These are phyloP conservation scores for Myocastor coypus DNA, from an alignment of 2,113 vertebrate genomes.

Conservation along the genomic window DNA sequence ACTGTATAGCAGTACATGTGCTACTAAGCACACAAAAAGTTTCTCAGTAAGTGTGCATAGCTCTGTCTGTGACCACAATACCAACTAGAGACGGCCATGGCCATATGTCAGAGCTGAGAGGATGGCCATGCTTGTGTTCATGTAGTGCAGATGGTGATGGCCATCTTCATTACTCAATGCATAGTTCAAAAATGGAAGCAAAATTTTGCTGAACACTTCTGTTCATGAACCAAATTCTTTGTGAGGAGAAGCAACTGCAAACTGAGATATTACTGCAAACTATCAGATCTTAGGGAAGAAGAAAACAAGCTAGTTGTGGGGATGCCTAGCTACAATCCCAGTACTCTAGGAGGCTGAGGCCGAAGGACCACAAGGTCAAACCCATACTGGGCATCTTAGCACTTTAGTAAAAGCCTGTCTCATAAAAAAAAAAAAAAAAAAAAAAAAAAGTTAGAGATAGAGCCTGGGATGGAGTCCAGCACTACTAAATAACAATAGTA, in stretches of 20 bases:
- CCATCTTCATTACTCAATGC: no score
- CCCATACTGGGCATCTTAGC: no score
- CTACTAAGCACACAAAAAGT: neutral
- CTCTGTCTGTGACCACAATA: neutral
- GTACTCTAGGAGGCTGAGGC: no score
- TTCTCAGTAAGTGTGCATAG: neutral
- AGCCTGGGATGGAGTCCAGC: neutral
- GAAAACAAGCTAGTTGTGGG: neutral
- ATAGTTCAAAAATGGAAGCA: no score
- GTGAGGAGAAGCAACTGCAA: neutral
- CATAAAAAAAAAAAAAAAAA: neutral
- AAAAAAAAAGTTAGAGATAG: neutral
- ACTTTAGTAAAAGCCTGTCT: no score
- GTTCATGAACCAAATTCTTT: neutral
- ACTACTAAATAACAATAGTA: neutral
- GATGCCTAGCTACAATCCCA: no score
- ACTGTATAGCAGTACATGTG: neutral
- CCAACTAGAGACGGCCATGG: neutral
- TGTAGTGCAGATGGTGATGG: no score
- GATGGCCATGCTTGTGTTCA: no score
- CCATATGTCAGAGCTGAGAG: no score
- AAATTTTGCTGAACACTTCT: no score
- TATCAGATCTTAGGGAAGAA: conserved; percentile 13
- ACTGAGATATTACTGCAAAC: neutral
- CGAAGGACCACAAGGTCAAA: no score